A percentile compares a stretch with the other conserved stretches of the same genome.
Conservation (phyloP, 92 coral and sea anemone species). For the Porites rus region DNA sequence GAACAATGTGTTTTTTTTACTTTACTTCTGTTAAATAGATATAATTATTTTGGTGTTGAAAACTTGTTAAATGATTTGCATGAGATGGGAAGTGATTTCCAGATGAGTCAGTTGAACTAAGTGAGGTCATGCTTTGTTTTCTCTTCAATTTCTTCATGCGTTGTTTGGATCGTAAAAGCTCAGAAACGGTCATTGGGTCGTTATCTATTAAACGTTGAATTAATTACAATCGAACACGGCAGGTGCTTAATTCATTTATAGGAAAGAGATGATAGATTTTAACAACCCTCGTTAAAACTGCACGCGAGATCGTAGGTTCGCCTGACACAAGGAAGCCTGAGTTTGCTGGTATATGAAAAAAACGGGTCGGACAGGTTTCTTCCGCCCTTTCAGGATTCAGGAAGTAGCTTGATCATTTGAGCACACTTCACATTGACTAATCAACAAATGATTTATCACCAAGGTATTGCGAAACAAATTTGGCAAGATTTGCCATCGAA, state of each 20-base stretch:
- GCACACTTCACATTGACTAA: slow-evolving; percentile 4
- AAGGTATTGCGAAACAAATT: slow-evolving; percentile 10
- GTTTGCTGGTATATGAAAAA: no score
- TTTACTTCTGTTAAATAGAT: slow-evolving; percentile 8
- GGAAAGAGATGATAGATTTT: background rate
- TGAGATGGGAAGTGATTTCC: slow-evolving; percentile 3
- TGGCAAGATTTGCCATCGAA: slow-evolving; percentile 27
- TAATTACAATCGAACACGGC: background rate
- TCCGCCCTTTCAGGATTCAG: slow-evolving; percentile 40
- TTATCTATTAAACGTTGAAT: background rate
- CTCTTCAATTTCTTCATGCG: slow-evolving; percentile 13
- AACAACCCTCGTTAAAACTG: background rate
- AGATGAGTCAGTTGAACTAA: background rate
- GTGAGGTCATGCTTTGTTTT: slow-evolving; percentile 25
- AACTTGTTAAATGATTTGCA: slow-evolving; percentile 37
- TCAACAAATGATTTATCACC: slow-evolving; percentile 3
- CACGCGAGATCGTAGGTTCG: background rate
- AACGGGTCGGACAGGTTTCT: no score
- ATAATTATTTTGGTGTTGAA: slow-evolving; percentile 25
- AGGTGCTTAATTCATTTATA: background rate
- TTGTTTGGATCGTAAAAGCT: slow-evolving; percentile 38
- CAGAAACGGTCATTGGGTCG: background rate
- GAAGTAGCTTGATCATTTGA: slow-evolving; percentile 28
- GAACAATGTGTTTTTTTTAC: background rate
- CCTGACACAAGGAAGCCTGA: background rate